phyloP scores from a whole-genome alignment of 2,113 vertebrate genomes.

The Macheiramphus alcinus region DNA sequence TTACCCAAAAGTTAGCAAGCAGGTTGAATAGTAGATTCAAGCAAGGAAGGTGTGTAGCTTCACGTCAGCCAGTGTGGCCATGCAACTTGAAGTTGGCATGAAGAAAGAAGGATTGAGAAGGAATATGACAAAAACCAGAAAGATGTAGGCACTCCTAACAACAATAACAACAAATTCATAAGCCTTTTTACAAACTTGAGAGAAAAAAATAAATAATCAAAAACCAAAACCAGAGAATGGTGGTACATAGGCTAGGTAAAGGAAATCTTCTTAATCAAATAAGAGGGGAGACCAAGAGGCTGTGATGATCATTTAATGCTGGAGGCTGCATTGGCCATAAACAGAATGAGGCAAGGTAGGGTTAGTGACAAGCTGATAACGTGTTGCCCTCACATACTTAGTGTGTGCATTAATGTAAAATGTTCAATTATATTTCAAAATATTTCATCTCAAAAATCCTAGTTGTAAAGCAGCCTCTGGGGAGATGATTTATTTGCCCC shows the following conservation, averaged over 20 bases:
- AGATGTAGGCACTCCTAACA: neutral
- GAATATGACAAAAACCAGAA: neutral
- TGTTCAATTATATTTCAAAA: neutral
- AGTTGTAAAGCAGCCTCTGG: neutral
- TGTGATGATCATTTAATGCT: neutral
- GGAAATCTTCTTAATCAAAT: neutral
- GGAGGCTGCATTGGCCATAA: neutral
- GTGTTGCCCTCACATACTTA: rapidly evolving
- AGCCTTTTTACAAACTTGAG: neutral
- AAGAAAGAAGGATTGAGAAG: neutral
- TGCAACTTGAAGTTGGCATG: neutral
- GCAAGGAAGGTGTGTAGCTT: neutral
- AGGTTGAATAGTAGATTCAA: neutral
- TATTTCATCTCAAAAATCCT: neutral
- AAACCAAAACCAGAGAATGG: neutral
- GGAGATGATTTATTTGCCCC: neutral
- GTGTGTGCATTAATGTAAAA: neutral
- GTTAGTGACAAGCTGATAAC: neutral
- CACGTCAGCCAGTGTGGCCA: neutral
- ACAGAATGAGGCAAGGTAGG: neutral
- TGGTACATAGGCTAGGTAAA: neutral
- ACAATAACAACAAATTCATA: neutral
- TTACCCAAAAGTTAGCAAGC: neutral
- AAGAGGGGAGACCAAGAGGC: neutral
- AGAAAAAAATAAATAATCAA: neutral